phyloP scores from a whole-genome alignment of 2,797 vertebrate species.

The Notoglanidium macrostoma region DNA sequence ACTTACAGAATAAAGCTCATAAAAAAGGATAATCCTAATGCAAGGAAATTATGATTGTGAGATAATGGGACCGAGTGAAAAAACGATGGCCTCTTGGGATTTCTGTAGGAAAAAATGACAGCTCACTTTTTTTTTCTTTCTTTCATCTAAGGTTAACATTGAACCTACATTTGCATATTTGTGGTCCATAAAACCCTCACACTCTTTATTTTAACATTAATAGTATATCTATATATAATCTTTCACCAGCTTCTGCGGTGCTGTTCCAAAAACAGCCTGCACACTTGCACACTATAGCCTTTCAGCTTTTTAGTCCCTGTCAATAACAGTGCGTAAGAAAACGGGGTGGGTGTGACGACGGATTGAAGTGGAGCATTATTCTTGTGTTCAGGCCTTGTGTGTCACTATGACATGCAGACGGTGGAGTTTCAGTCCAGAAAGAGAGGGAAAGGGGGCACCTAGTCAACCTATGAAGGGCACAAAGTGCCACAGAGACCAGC shows the following conservation, averaged over 20 bases:
- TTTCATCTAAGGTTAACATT: conserved; percentile 44
- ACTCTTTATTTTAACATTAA: background rate
- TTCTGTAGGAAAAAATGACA: conserved; percentile 25
- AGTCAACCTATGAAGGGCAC: conserved; percentile 60
- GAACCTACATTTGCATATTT: conserved; percentile 58
- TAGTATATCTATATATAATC: conserved; percentile 54
- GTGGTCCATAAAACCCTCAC: conserved; percentile 42
- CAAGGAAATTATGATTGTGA: background rate
- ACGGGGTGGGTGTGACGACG: background rate
- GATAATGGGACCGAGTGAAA: background rate
- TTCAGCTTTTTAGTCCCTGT: conserved; percentile 70
- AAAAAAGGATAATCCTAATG: background rate
- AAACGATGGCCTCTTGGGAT: conserved; percentile 13
- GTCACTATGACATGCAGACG: conserved; percentile 87
- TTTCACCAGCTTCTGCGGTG: conserved; percentile 36
- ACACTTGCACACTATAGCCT: conserved; percentile 54
- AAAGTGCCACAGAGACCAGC: conserved; percentile 80
- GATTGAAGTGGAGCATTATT: conserved; percentile 30
- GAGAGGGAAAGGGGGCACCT: conserved; percentile 15
- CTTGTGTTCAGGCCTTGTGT: conserved; percentile 71
- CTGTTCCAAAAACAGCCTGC: conserved; percentile 43
- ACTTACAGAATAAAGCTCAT: background rate
- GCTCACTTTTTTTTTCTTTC: conserved; percentile 32
- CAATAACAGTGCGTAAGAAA: conserved; percentile 75
- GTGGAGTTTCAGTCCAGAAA: conserved; percentile 60